Evolutionary conservation across 2,113 vertebrate genomes (phyloP), one percentile per base, ranked within the genome.

Genomic region (Solea senegalensis): DNA sequence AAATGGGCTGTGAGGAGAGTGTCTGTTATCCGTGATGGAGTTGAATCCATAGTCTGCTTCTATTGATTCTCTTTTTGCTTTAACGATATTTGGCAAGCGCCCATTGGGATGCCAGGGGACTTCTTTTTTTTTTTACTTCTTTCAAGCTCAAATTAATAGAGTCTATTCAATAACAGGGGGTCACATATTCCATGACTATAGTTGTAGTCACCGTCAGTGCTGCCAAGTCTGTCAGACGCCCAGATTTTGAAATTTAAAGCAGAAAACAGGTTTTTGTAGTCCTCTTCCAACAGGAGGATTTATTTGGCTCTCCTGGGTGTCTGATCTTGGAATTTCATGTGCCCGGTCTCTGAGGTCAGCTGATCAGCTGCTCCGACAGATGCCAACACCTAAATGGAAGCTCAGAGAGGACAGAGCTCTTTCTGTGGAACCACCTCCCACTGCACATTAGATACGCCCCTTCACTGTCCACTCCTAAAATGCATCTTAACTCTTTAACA

Each of bases 41-140:
- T 57, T 60, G 58, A 80, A 85, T 91, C 83, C 74, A 90, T 90
- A 87, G 68, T 45, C 72, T 44, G 74, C 77, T 76, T 68, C 62
- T 44, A 88, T 76, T 52, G 85, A 88, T 90, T 83, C 55, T 39
- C 50, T 69, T 82, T 69, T 85, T 53, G 49, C 76, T 77, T 69
- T 79, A 82, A 81, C 76, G 83, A 80, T 71, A 72, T 85, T 84
- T 81, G 72, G 73, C 78, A 70, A 59, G 67, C 7, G 13, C n/a
- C 62, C 46, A 57, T 44, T 58, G 40, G 67, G 48, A 76, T 65
- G 56, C 73, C 70, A 55, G 45, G 8, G 62, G 7, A 73, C 5
- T n/a, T 48, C 56, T 50, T 43, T 57, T 43, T 54, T 21, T 49
- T 66, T n/a, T 39, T 39, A 4, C 21, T 53, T 12, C 14, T 40